phyloP scores from a whole-genome alignment of 2,888 invertebrate genomes.

The Chrysolina oricalcia region DNA sequence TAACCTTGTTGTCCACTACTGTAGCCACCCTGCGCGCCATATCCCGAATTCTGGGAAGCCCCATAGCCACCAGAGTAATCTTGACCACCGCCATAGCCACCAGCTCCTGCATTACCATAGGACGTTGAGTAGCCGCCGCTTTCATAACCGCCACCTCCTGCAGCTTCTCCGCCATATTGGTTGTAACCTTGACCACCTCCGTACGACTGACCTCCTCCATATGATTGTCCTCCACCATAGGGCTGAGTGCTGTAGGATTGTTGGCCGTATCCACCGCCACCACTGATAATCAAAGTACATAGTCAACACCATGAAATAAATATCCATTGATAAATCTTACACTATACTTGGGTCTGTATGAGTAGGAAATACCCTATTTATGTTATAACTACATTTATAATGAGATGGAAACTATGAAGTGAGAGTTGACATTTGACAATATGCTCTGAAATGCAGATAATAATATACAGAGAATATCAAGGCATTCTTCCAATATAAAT shows the following conservation, averaged over 20 bases:
- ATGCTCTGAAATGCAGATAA: too few relatives aligned
- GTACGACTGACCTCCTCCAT: slow-evolving; percentile 42
- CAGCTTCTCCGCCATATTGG: slow-evolving; percentile 44
- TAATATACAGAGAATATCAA: too few relatives aligned
- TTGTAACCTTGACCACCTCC: slow-evolving; percentile 38
- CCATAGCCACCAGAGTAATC: slow-evolving; percentile 49
- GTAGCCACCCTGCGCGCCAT: slow-evolving; percentile 52
- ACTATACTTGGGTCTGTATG: too few relatives aligned
- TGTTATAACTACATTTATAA: too few relatives aligned
- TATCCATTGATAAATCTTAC: too few relatives aligned
- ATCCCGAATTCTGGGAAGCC: slow-evolving; percentile 43
- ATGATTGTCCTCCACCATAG: slow-evolving; percentile 49
- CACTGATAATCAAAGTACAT: neutral
- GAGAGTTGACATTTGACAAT: too few relatives aligned
- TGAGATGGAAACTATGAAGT: too few relatives aligned
- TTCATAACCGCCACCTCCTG: slow-evolving; percentile 41
- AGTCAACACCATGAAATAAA: neutral
- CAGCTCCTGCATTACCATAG: slow-evolving; percentile 40
- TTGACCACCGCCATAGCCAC: slow-evolving; percentile 41
- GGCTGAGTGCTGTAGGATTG: slow-evolving; percentile 56
- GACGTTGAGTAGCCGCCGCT: slow-evolving; percentile 52
- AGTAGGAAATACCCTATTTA: too few relatives aligned
- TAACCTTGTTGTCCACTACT: slow-evolving; percentile 52
- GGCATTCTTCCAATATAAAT: too few relatives aligned
- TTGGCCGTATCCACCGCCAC: slow-evolving; percentile 37